Evolutionary conservation across 1,140 invertebrate genomes (phyloP).

Genomic region (Drosophila quadrilineata): DNA sequence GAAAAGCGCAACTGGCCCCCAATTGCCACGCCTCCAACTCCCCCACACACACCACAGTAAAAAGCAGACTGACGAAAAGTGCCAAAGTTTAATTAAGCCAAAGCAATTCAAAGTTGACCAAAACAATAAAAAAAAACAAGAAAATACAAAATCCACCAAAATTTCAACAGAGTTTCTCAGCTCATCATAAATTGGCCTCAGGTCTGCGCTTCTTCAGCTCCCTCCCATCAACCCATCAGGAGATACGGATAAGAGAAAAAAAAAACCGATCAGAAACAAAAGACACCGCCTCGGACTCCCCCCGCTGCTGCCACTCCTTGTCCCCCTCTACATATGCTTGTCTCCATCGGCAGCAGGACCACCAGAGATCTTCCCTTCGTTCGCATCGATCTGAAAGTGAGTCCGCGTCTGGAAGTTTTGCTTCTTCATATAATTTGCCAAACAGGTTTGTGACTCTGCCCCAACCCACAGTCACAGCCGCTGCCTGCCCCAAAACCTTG

Average conservation of each 20-base stretch:
- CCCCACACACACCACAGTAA: no score
- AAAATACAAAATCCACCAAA: conserved; percentile 12
- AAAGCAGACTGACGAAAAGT: conserved; percentile 56
- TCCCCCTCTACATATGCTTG: no score
- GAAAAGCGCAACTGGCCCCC: no score
- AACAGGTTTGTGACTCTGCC: conserved; percentile 51
- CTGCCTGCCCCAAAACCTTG: no score
- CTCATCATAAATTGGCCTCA: conserved; percentile 73
- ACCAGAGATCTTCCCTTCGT: conserved; percentile 54
- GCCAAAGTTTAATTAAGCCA: conserved; percentile 75
- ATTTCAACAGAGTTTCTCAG: conserved; percentile 14
- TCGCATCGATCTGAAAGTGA: conserved; percentile 26
- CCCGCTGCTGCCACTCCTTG: neutral
- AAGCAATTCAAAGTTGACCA: conserved; percentile 27
- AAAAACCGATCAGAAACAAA: conserved; percentile 69
- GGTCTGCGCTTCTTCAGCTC: conserved; percentile 35
- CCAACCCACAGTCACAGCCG: neutral
- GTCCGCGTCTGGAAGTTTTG: conserved; percentile 15
- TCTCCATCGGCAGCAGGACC: conserved; percentile 52
- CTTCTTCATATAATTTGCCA: conserved; percentile 51
- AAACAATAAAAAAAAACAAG: neutral
- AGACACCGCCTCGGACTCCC: conserved; percentile 4
- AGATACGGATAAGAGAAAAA: neutral
- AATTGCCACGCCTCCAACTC: no score
- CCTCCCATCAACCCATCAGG: no score